Conservation (phyloP, 1,140 invertebrate species). For the Lasaia peninsularis region DNA sequence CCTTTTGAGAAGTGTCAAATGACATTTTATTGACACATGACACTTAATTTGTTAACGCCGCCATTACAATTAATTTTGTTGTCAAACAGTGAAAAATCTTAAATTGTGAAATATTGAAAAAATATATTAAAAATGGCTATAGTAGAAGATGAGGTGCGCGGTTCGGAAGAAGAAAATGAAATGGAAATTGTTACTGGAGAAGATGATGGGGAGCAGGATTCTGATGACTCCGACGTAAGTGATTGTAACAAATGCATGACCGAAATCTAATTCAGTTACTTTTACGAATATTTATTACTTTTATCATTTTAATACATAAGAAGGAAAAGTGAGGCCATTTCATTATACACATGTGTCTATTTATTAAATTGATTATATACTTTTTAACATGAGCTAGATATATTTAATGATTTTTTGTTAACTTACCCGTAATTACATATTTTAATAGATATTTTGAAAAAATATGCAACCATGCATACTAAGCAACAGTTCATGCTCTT, state of each 20-base stretch:
- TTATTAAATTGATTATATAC: too few relatives aligned
- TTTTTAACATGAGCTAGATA: too few relatives aligned
- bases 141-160: conserved; percentile 66
- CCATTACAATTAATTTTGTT: conserved; percentile 6
- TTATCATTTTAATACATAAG: background rate
- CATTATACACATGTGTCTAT: too few relatives aligned
- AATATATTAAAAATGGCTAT: conserved; percentile 50
- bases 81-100: background rate
- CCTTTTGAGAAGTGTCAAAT: too few relatives aligned
- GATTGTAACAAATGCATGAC: conserved; percentile 13
- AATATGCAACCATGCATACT: too few relatives aligned
- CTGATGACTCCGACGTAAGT: conserved; percentile 65
- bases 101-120: background rate
- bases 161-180: conserved; percentile 69
- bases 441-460: too few relatives aligned
- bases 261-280: background rate
- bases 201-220: conserved; percentile 61
- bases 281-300: background rate
- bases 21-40: too few relatives aligned
- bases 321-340: too few relatives aligned
- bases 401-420: too few relatives aligned
- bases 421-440: too few relatives aligned
- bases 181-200: conserved; percentile 66
- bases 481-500: too few relatives aligned
- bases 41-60: background rate